Evolutionary conservation across 2,888 invertebrate genomes (phyloP).

Genomic region (Steromphala cineraria): DNA sequence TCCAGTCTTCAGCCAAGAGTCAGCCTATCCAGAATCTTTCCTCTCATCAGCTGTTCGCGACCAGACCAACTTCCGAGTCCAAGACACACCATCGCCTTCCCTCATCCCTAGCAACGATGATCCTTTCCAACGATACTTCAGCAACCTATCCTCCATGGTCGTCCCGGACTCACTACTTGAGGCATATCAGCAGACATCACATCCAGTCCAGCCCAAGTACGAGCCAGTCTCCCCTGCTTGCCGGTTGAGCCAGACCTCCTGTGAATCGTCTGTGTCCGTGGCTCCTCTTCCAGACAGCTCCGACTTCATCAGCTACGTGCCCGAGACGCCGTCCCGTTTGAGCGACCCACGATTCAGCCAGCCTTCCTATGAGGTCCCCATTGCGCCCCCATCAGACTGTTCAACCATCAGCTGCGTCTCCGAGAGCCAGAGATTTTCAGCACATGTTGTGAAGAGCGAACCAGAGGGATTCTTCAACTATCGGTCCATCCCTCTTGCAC

Average conservation of each 20-base stretch:
- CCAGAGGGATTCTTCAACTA: background rate
- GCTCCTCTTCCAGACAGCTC: background rate
- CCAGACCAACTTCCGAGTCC: background rate
- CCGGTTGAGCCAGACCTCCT: background rate
- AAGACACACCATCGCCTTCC: background rate
- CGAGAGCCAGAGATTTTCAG: background rate
- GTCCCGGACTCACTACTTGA: background rate
- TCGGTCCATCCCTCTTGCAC: background rate
- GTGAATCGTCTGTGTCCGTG: background rate
- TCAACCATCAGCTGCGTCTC: background rate
- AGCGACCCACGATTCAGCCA: background rate
- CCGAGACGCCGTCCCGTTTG: background rate
- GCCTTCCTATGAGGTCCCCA: background rate
- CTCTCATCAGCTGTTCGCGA: background rate
- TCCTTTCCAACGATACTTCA: background rate
- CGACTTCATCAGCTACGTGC: background rate
- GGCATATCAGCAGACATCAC: background rate
- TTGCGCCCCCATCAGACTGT: background rate
- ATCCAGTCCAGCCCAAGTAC: background rate
- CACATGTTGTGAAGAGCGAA: background rate
- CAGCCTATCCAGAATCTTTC: background rate
- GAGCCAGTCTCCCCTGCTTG: background rate
- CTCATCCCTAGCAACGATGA: background rate
- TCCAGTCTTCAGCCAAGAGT: background rate
- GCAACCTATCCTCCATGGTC: background rate